Conservation (phyloP, 2,797 vertebrate genomes). For the Fistularia tabacaria region DNA sequence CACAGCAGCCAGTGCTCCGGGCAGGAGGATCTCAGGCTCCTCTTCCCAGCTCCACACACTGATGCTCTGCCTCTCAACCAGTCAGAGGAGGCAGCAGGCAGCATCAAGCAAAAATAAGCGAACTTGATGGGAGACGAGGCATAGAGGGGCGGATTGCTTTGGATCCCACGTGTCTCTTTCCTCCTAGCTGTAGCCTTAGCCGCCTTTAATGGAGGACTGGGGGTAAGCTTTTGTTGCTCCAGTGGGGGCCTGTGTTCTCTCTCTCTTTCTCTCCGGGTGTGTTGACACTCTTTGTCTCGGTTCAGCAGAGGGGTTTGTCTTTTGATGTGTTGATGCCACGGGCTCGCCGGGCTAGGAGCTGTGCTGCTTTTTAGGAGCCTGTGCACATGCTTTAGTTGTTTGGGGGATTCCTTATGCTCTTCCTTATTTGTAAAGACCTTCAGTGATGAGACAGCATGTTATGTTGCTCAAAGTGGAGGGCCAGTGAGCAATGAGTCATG, state of each 20-base stretch:
- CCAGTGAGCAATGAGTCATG: constrained; percentile 9
- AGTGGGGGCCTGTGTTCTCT: constrained; percentile 34
- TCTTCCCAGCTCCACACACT: constrained; percentile 18
- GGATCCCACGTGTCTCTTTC: constrained; percentile 60
- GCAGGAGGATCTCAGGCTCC: constrained; percentile 29
- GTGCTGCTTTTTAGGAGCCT: constrained; percentile 17
- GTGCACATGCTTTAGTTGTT: constrained; percentile 22
- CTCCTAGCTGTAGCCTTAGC: constrained; percentile 52
- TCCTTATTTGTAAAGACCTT: constrained; percentile 25
- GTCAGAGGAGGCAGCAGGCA: constrained; percentile 17
- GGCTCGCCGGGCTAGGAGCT: constrained; percentile 16
- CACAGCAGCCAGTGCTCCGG: constrained; percentile 8
- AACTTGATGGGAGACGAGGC: constrained; percentile 28
- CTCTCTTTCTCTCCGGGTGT: constrained; percentile 12
- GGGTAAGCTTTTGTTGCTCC: constrained; percentile 75
- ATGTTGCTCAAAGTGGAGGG: constrained; percentile 7
- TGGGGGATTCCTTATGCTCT: constrained; percentile 16
- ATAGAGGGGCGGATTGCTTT: constrained; percentile 46
- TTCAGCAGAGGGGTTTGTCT: constrained; percentile 9
- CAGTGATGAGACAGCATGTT: constrained; percentile 13
- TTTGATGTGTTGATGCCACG: constrained; percentile 6
- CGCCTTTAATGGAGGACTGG: constrained; percentile 63
- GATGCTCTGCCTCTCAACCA: constrained; percentile 20
- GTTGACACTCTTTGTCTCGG: constrained; percentile 39
- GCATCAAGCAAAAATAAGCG: constrained; percentile 25